Evolutionary conservation across 2,797 vertebrate genomes (phyloP).

Genomic region (Distichodus sexfasciatus): DNA sequence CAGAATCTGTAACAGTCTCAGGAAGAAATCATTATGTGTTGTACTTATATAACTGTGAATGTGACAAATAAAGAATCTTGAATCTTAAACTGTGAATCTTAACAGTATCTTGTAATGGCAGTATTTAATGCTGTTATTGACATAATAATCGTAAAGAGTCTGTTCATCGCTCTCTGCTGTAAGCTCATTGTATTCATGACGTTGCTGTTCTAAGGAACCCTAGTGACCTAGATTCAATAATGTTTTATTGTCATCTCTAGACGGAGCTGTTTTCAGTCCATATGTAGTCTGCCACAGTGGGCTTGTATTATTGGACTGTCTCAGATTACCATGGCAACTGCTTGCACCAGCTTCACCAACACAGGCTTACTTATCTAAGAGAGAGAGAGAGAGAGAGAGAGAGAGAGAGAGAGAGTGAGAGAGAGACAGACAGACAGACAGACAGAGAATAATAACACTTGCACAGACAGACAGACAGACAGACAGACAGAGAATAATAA

Average conservation of each 20-base stretch:
- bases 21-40: no score
- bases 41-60: no score
- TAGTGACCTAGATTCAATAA: conserved; percentile 75
- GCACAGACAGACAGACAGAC: background rate
- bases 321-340: conserved; percentile 73
- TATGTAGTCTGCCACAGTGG: conserved; percentile 49
- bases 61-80: no score
- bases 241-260: conserved; percentile 60
- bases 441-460: background rate
- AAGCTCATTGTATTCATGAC: conserved; percentile 41
- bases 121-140: background rate
- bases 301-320: conserved; percentile 60
- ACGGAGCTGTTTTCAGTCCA: conserved; percentile 59
- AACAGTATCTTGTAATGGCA: background rate
- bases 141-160: background rate
- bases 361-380: conserved; percentile 26
- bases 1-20: no score
- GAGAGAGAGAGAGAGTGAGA: background rate
- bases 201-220: conserved; percentile 66
- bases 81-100: background rate
- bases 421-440: background rate
- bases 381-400: background rate
- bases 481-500: background rate
- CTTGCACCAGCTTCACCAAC: conserved; percentile 43
- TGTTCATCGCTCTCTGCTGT: no score